A percentile compares a stretch with the other conserved stretches of the same genome.
Evolutionary conservation across 2,888 invertebrate species (phyloP).

Genomic region (Mesoligia furuncula): DNA sequence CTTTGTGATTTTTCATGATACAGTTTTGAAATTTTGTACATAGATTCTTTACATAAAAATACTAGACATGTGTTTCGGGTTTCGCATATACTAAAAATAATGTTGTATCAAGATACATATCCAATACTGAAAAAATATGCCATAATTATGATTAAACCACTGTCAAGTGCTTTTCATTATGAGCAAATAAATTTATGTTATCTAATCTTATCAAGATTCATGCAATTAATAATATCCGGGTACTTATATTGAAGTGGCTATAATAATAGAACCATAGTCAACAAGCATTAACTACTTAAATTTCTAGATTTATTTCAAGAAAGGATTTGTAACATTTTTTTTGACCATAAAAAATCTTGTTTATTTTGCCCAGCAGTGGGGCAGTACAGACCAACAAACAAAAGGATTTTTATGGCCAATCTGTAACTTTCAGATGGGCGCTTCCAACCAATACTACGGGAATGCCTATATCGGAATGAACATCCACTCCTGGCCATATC

Average conservation of each 20-base stretch:
- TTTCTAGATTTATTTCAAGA: conserved; percentile 2
- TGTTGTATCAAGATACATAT: too few species aligned
- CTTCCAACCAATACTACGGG: conserved; percentile 94
- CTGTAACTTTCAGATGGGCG: conserved; percentile 91
- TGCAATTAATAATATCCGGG: neutral
- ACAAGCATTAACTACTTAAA: neutral
- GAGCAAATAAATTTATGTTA: neutral
- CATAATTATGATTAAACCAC: neutral
- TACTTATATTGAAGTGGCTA: neutral
- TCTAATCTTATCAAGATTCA: neutral
- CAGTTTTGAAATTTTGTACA: too few species aligned
- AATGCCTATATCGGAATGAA: conserved; percentile 93
- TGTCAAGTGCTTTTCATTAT: neutral
- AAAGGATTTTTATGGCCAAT: neutral
- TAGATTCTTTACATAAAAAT: too few species aligned
- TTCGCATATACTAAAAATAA: too few species aligned
- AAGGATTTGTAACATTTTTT: neutral
- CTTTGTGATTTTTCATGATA: too few species aligned
- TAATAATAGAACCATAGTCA: neutral
- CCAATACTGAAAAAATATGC: neutral
- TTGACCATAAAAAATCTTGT: neutral
- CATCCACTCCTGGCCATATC: conserved; percentile 93
- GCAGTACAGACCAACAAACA: neutral
- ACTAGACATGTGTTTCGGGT: too few species aligned
- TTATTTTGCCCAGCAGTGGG: neutral